Conservation (phyloP, 2,888 invertebrate species). For the Aspidiotus rigidus region DNA sequence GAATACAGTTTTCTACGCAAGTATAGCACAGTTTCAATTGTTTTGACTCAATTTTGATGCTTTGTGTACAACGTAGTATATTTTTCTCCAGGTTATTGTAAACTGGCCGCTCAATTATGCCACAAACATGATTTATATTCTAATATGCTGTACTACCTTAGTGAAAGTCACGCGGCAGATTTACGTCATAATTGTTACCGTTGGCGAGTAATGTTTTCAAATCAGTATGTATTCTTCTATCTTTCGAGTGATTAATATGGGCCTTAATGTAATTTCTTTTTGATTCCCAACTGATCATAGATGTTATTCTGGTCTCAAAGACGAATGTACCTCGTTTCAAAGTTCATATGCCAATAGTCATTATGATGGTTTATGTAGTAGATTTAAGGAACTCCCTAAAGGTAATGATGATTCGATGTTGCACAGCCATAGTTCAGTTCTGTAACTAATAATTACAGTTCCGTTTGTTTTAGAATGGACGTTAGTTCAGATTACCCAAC, state of each 20-base stretch:
- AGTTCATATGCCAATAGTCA: conserved; percentile 31
- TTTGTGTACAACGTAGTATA: background rate
- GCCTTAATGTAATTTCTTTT: no score
- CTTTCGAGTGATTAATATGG: background rate
- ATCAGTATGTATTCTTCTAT: background rate
- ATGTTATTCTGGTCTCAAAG: background rate
- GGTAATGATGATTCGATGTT: background rate
- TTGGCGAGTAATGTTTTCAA: background rate
- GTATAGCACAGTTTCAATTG: background rate
- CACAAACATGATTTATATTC: background rate
- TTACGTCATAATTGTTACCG: conserved; percentile 4
- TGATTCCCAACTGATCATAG: background rate
- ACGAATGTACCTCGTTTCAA: conserved; percentile 34
- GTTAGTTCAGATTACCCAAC: conserved; percentile 49
- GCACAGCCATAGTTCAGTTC: background rate
- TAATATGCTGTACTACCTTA: conserved; percentile 27
- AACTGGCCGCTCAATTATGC: conserved; percentile 10
- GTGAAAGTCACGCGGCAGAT: conserved; percentile 32
- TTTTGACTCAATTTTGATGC: no score
- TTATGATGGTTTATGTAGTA: conserved; percentile 33
- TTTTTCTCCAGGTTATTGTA: conserved; percentile 15
- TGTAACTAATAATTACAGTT: background rate
- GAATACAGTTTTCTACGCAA: conserved; percentile 5
- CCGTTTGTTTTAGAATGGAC: conserved; percentile 50
- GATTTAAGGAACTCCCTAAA: conserved; percentile 36